These are phyloP conservation scores for Piscicola geometra DNA, from an alignment of 2,888 invertebrate genomes.

Conservation along the genomic window DNA sequence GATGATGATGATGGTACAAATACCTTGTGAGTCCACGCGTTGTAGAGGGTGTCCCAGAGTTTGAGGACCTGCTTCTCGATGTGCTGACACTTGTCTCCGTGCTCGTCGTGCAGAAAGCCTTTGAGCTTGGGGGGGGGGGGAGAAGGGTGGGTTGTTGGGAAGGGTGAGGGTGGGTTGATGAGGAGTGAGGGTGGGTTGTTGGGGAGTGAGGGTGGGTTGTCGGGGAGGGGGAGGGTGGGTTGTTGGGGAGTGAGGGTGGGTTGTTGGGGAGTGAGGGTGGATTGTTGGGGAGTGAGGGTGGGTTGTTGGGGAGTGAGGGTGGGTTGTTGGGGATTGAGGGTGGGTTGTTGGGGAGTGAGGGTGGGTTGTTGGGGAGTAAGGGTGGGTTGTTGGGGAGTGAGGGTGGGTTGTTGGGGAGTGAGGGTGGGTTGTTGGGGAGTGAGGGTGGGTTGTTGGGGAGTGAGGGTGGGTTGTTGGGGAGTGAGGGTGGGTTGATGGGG, in stretches of 20 bases:
- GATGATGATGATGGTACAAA: too few species aligned
- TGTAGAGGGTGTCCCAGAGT: slow-evolving; percentile 87
- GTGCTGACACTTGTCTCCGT: slow-evolving; percentile 72
- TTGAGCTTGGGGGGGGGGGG: slow-evolving; percentile 31
- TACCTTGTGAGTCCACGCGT: slow-evolving; percentile 58
- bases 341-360: too few species aligned
- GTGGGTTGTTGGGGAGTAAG: too few species aligned
- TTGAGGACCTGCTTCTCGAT: slow-evolving; percentile 83
- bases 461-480: too few species aligned
- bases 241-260: background rate
- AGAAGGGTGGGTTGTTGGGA: background rate
- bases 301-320: background rate
- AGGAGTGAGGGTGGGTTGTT: background rate
- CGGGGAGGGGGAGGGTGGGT: background rate
- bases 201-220: too few species aligned
- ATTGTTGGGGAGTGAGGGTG: background rate
- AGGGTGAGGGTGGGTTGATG: background rate
- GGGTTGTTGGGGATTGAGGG: too few species aligned
- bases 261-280: background rate
- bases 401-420: too few species aligned
- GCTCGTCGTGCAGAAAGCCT: slow-evolving; percentile 66
- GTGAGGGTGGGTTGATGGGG: too few species aligned
- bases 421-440: too few species aligned
- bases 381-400: too few species aligned
- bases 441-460: too few species aligned